Conservation (phyloP, 1,140 invertebrate species). For the Temnothorax nylanderi region DNA sequence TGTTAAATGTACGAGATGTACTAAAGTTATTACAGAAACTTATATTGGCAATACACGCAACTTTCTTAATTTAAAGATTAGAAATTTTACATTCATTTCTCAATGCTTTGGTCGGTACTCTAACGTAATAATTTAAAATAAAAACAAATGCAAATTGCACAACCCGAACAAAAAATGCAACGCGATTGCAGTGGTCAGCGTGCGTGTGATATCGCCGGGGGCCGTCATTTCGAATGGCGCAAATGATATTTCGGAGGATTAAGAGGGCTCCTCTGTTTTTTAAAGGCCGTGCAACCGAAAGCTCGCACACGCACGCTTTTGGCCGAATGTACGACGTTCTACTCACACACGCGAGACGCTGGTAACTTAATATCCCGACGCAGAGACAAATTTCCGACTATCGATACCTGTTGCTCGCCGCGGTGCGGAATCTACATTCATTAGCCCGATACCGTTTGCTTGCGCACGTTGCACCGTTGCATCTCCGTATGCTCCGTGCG, state of each 20-base stretch:
- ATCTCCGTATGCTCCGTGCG: constrained; percentile 38
- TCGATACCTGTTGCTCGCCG: constrained; percentile 72
- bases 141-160: background rate
- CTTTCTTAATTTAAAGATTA: background rate
- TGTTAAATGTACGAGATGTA: background rate
- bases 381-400: constrained; percentile 63
- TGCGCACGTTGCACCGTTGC: constrained; percentile 51
- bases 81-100: background rate
- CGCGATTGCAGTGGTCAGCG: no score
- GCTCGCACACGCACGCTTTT: constrained; percentile 12
- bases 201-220: constrained; percentile 2
- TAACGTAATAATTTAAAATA: background rate
- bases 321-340: background rate
- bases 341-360: constrained; percentile 32
- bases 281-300: constrained; percentile 12
- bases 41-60: no score
- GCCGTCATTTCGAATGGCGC: background rate
- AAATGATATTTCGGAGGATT: constrained; percentile 35
- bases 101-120: background rate
- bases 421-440: constrained; percentile 71
- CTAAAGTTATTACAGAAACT: background rate
- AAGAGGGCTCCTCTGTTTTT: constrained; percentile 13
- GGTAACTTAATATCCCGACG: constrained; percentile 71
- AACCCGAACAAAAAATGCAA: background rate
- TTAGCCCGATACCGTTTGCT: constrained; percentile 65